Conservation (phyloP, 2,113 vertebrate genomes). For the Cettia cetti region DNA sequence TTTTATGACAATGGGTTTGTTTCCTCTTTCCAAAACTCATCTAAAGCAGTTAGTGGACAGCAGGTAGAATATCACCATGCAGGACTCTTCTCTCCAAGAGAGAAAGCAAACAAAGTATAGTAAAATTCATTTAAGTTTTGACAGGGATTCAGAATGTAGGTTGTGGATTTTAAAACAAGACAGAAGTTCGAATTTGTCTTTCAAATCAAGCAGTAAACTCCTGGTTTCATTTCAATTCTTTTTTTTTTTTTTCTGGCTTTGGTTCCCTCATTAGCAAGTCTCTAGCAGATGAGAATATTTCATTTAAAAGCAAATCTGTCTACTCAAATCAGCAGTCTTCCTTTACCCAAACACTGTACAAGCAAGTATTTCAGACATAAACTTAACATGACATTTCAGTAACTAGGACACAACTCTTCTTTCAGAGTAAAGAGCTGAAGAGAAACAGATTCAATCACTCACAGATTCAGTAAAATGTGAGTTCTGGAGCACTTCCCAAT, state of each 20-base stretch:
- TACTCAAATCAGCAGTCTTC: not conserved
- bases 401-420: not conserved
- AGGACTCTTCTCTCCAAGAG: not conserved
- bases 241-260: not conserved
- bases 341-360: not conserved
- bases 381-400: not conserved
- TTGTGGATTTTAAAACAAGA: not conserved
- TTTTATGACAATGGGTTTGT: not conserved
- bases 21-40: not conserved
- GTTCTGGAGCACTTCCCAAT: not conserved
- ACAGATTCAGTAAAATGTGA: not conserved
- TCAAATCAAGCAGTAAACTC: not conserved
- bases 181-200: not conserved
- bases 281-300: not conserved
- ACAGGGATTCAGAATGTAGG: not conserved
- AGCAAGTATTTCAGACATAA: conserved; percentile 13
- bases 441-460: conserved; percentile 25
- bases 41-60: not conserved
- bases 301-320: conserved; percentile 18
- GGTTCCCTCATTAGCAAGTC: not conserved
- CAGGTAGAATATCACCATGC: not conserved
- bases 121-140: not conserved
- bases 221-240: not conserved
- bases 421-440: not conserved
- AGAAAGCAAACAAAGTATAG: not conserved